Base-by-base conservation (phyloP, 2,113 vertebrate genomes). In the Chauna torquata region DNA sequence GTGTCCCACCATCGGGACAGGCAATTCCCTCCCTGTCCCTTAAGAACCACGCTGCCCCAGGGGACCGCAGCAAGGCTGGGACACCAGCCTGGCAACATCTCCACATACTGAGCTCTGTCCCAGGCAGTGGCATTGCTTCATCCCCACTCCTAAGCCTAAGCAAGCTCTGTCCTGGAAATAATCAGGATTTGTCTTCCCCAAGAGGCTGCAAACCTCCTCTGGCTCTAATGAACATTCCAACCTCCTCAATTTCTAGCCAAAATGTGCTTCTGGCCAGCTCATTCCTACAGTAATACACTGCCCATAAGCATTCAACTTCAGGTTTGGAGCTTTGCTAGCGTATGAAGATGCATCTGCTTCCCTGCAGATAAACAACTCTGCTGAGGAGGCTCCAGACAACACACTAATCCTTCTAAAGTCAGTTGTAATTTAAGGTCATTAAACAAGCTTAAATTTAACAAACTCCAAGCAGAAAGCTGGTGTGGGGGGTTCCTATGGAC, bases 281-380 rank as follows among this genome's bases (percentile, higher is more conserved):
- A 78, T 59, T 34, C 47, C 59, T 83, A 45, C 74, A 93, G 82
- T 44, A 82, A 90, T 52, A 49, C 27, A 15, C 49, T 81, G 76
- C 45, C 83, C 49, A 16, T 34, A 86, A 88, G 82, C 54, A 77
- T 86, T 82, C 49, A 30, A 80, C 50, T 93, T 92, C 82, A 82
- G 74, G 68, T 92, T 81, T 80, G 58, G 66, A 92, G 75, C 79
- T 74, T 83, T 54, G n/a, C 86, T 92, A 88, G 86, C 86, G 83
- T 72, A 92, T 84, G 86, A 95, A 94, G 92, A 91, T 95, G 42
- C 76, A 88, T 83, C 92, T 94, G 94, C 82, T 94, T 92, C 86
- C 77, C 70, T 59, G 57, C 59, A 92, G 86, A 97, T 85, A 94
- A 91, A 96, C 66, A 96, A 58, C 78, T 72, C 82, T 90, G 71